Percentiles rank a stretch among this genome's conserved stretches.
These are phyloP conservation scores for Lasiommata megera DNA, from an alignment of 2,888 invertebrate species.

Conservation along the genomic window DNA sequence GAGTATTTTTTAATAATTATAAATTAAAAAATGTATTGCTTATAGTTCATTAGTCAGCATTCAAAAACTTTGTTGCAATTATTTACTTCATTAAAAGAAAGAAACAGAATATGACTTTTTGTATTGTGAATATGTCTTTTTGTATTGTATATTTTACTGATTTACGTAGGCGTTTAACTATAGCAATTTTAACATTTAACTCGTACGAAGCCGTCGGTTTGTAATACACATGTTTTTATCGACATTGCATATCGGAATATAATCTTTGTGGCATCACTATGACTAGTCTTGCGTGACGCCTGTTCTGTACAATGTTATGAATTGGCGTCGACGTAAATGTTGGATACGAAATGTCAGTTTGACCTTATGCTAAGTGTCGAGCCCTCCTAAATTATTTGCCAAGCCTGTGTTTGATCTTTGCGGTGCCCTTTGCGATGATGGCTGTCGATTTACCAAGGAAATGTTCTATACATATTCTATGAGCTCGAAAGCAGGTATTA, in stretches of 20 bases:
- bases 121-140: too few species aligned
- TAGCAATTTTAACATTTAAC: too few species aligned
- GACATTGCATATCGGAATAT: constrained; percentile 40
- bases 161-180: not conserved
- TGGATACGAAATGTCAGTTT: constrained; percentile 77
- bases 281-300: constrained; percentile 56
- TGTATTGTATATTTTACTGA: not conserved
- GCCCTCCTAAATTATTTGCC: constrained; percentile 63
- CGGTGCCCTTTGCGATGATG: constrained; percentile 65
- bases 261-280: constrained; percentile 43
- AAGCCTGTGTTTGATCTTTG: constrained; percentile 67
- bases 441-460: constrained; percentile 57
- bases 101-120: too few species aligned
- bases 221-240: constrained; percentile 27
- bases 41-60: too few species aligned
- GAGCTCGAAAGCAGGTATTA: constrained; percentile 7
- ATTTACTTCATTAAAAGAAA: not conserved
- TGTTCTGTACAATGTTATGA: constrained; percentile 53
- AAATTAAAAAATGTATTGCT: not conserved
- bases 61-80: too few species aligned
- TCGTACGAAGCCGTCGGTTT: not conserved
- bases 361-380: constrained; percentile 75
- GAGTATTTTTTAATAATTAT: constrained; percentile 50
- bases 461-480: constrained; percentile 35
- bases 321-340: constrained; percentile 60